Evolutionary conservation across 2,797 vertebrate species (phyloP).

Genomic region (Momotus momota): DNA sequence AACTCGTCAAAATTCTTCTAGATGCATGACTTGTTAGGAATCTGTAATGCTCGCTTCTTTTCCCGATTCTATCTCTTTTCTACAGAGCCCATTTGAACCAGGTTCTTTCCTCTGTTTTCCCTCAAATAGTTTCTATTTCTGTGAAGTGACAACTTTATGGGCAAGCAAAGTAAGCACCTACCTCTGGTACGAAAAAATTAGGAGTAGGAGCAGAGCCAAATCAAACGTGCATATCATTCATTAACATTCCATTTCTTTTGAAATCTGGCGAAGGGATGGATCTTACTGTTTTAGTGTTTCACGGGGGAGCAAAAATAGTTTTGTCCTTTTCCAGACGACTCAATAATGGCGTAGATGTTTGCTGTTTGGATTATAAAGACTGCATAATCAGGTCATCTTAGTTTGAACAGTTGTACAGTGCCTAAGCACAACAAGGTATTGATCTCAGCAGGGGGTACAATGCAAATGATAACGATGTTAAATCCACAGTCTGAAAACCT

Average conservation of each 20-base stretch:
- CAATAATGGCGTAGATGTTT: fast-evolving
- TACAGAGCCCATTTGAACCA: neutral
- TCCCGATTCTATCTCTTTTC: neutral
- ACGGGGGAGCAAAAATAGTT: neutral
- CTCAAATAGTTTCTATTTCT: neutral
- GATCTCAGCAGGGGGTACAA: slow-evolving; percentile 7
- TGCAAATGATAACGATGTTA: neutral
- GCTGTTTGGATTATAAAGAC: neutral
- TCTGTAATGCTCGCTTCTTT: neutral
- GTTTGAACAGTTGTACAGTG: neutral
- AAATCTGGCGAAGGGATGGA: neutral
- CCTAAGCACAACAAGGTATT: neutral
- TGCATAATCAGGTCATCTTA: neutral
- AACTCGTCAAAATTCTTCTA: neutral
- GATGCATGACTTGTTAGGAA: neutral
- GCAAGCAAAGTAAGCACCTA: neutral
- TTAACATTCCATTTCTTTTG: neutral
- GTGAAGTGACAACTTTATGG: neutral
- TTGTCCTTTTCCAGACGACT: neutral
- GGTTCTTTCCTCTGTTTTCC: neutral
- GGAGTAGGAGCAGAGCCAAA: neutral
- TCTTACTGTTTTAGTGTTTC: neutral
- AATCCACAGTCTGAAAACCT: slow-evolving; percentile 27
- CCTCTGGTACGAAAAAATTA: neutral
- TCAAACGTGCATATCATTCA: neutral